Evolutionary conservation across 2,113 vertebrate species (phyloP), one percentile per base, ranked within the genome.

Genomic region (Lagenorhynchus albirostris): DNA sequence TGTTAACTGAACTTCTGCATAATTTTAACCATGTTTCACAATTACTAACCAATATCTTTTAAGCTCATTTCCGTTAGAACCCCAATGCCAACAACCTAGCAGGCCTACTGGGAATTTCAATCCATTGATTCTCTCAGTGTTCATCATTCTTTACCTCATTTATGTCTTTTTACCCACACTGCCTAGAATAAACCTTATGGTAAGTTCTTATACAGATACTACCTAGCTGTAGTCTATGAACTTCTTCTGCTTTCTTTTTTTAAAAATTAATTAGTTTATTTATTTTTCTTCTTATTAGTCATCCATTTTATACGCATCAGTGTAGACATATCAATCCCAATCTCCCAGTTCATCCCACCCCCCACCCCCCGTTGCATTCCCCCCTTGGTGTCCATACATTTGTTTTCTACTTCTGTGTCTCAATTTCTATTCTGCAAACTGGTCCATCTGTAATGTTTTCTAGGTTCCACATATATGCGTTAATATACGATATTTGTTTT

Each of bases 321-420:
- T 53, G 50, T 53, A 53, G 4, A 53, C 50, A 15, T 53, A 14
- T 53, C 50, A 53, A 17, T 53, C 14, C 14, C 50, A 53, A 17
- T 53, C 4, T 53, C 4, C 14, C 4, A 17, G 12, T 53, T 53
- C 50, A 14, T 53, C 14, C 50, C 50, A 15, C 50, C 4, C 14
- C 50, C 14, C 14, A 53, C 1, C 50, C 14, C 14, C 50, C 4
- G 3, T 14, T 0, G 1, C 50, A 0, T 17, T 53, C 50, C 50
- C 14, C 4, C 4, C 50, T 53, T 53, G 50, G 14, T 53, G 50
- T 53, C 50, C 50, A 53, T 53, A 53, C 4, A 15, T 53, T 53
- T 53, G 50, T 53, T 53, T 14, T 53, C 50, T 53, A 53, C 50
- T 53, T 53, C 50, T 53, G 50, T 53, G 50, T 53, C 50, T 53